phyloP scores from a whole-genome alignment of 2,888 invertebrate genomes.

The Laspeyria flexula region DNA sequence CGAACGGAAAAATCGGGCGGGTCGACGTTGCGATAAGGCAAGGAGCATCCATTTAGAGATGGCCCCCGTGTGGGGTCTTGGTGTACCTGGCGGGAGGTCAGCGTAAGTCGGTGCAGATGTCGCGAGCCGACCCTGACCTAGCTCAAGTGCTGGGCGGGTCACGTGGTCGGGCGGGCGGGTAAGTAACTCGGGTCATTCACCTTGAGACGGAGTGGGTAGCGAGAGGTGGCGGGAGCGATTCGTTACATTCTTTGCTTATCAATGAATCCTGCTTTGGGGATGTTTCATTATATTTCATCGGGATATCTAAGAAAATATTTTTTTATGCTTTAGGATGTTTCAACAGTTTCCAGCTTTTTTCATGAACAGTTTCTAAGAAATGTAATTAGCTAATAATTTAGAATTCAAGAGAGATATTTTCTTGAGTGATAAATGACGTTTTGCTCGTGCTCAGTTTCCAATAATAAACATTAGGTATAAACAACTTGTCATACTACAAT shows the following conservation, averaged over 20 bases:
- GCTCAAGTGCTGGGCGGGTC: constrained; percentile 81
- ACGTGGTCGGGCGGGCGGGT: constrained; percentile 79
- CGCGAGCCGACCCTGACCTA: constrained; percentile 81
- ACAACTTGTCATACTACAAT: too few species aligned
- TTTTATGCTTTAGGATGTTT: background rate
- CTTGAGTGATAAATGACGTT: too few species aligned
- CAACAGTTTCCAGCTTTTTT: too few species aligned
- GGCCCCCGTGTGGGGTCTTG: constrained; percentile 40
- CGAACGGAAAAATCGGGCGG: constrained; percentile 80
- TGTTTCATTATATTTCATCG: constrained; percentile 7
- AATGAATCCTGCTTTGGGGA: constrained; percentile 31
- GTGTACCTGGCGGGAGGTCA: constrained; percentile 52
- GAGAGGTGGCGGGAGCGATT: constrained; percentile 57
- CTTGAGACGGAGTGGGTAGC: constrained; percentile 72
- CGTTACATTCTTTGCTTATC: constrained; percentile 38
- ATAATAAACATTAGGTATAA: too few species aligned
- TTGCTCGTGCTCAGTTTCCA: too few species aligned
- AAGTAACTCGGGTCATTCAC: constrained; percentile 77
- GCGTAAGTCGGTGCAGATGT: constrained; percentile 60
- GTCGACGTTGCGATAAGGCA: constrained; percentile 60
- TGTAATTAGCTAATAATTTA: background rate
- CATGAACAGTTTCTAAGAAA: background rate
- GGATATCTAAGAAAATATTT: background rate
- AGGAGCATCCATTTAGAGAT: constrained; percentile 49
- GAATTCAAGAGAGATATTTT: background rate